Conservation (phyloP, 2,888 invertebrate genomes). For the Lamellibrachia satsuma region DNA sequence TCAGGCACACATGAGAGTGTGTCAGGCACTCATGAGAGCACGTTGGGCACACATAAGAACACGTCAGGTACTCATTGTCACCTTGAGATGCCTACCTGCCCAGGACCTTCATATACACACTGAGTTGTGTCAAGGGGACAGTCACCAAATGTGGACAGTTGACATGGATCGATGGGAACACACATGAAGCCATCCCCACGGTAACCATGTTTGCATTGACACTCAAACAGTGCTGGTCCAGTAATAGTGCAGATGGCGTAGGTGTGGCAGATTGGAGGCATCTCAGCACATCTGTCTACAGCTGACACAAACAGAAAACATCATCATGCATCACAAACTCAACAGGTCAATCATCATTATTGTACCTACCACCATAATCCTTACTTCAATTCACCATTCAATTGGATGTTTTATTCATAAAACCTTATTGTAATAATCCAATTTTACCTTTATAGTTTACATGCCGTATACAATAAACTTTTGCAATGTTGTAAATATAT, state of each 20-base stretch:
- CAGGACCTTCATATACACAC: slow-evolving; percentile 52
- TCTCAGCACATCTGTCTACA: slow-evolving; percentile 30
- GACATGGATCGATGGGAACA: slow-evolving; percentile 54
- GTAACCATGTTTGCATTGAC: slow-evolving; percentile 51
- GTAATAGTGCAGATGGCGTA: slow-evolving; percentile 47
- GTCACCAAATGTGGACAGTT: slow-evolving; percentile 47
- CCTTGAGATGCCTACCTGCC: slow-evolving; percentile 44
- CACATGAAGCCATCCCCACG: slow-evolving; percentile 55
- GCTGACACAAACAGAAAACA: slow-evolving; percentile 19
- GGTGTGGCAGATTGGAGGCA: slow-evolving; percentile 41
- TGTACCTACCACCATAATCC: too few species aligned
- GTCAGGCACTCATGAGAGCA: too few species aligned
- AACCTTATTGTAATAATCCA: too few species aligned
- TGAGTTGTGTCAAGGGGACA: slow-evolving; percentile 48
- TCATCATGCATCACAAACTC: not conserved
- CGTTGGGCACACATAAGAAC: too few species aligned
- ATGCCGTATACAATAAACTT: too few species aligned
- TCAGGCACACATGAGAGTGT: too few species aligned
- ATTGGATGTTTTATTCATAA: too few species aligned
- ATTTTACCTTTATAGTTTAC: too few species aligned
- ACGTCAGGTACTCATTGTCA: not conserved
- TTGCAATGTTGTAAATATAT: too few species aligned
- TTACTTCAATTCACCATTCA: too few species aligned
- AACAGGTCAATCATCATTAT: not conserved
- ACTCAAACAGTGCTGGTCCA: slow-evolving; percentile 44